A percentile compares a stretch with the other conserved stretches of the same genome.
Conservation (phyloP, 2,797 vertebrate genomes). For the Podarcis lilfordi region DNA sequence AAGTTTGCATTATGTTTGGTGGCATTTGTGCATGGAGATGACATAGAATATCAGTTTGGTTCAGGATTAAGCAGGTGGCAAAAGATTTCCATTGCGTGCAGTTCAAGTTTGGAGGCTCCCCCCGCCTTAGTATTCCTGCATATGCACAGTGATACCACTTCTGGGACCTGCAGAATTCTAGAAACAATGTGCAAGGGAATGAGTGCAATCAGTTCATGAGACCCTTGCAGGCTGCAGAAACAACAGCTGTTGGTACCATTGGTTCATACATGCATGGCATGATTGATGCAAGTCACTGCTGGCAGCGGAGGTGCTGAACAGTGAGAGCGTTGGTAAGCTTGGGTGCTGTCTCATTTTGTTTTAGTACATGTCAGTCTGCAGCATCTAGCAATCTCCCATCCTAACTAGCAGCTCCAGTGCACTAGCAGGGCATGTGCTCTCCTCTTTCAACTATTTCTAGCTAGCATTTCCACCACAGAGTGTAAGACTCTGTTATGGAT, state of each 20-base stretch:
- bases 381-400: conserved; percentile 18
- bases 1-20: not conserved
- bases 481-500: conserved; percentile 30
- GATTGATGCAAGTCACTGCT: not conserved
- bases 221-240: not conserved
- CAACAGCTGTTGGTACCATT: not conserved
- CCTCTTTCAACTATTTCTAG: conserved; percentile 52
- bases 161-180: not conserved
- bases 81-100: not conserved
- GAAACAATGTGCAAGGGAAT: not conserved
- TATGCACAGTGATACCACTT: not conserved
- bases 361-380: conserved; percentile 13
- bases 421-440: conserved; percentile 31
- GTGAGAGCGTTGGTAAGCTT: not conserved
- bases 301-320: not conserved
- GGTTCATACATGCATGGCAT: not conserved
- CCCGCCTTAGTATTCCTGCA: not conserved
- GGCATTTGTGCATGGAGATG: not conserved
- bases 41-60: not conserved
- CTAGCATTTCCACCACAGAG: conserved; percentile 11
- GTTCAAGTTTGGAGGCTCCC: not conserved
- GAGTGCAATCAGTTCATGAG: not conserved
- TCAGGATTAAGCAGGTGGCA: not conserved
- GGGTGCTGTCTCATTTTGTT: not conserved
- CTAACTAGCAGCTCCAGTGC: not conserved